Percentiles rank a stretch among this genome's conserved stretches.
phyloP scores from a whole-genome alignment of 2,888 invertebrate genomes.

The Diarsia rubi region DNA sequence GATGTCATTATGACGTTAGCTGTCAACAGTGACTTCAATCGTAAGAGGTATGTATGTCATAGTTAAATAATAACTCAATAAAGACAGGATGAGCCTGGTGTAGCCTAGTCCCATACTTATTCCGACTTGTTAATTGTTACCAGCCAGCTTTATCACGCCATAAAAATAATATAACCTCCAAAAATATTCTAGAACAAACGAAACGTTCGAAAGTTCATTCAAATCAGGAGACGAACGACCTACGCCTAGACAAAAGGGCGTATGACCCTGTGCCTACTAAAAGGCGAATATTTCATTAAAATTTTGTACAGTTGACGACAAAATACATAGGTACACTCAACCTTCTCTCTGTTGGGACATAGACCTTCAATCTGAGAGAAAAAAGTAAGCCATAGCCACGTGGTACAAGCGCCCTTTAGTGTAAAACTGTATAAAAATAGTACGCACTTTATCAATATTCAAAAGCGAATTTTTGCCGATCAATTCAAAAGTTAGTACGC shows the following conservation, averaged over 20 bases:
- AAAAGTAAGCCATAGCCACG: neutral
- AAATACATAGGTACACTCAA: neutral
- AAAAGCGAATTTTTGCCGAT: neutral
- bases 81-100: neutral
- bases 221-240: slow-evolving; percentile 34
- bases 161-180: slow-evolving; percentile 5
- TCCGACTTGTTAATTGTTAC: neutral
- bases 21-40: neutral
- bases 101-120: neutral
- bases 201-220: slow-evolving; percentile 19
- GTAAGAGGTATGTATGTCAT: too few species aligned
- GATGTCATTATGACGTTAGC: neutral
- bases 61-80: neutral
- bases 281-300: slow-evolving; percentile 55
- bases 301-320: neutral
- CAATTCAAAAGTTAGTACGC: neutral
- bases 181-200: slow-evolving; percentile 12
- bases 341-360: neutral
- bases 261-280: slow-evolving; percentile 28
- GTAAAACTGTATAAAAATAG: neutral
- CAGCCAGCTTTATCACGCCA: neutral
- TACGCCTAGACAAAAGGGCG: slow-evolving; percentile 31
- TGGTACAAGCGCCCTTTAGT: neutral
- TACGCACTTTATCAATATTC: neutral
- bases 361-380: neutral